phyloP scores from a whole-genome alignment of 2,888 invertebrate genomes.

The Merodon equestris region DNA sequence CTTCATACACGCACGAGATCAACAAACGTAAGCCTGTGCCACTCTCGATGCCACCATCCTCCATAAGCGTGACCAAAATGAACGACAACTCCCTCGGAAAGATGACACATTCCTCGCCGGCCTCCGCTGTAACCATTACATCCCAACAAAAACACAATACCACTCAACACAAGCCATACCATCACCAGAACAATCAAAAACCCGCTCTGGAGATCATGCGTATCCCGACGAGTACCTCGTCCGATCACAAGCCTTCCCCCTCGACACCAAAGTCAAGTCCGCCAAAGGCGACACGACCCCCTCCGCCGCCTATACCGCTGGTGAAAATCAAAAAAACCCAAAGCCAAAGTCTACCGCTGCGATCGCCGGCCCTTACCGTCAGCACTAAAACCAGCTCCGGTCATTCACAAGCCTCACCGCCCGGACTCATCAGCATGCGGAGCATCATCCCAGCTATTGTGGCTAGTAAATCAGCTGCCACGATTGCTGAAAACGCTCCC shows the following conservation, averaged over 20 bases:
- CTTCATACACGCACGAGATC: conserved; percentile 71
- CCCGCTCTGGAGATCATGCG: conserved; percentile 75
- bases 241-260: conserved; percentile 66
- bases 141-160: conserved; percentile 44
- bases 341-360: conserved; percentile 68
- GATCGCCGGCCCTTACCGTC: conserved; percentile 64
- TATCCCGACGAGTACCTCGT: conserved; percentile 66
- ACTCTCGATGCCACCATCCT: conserved; percentile 73
- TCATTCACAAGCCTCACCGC: conserved; percentile 73
- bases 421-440: conserved; percentile 75
- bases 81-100: conserved; percentile 28
- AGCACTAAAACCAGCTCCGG: conserved; percentile 65
- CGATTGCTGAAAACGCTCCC: conserved; percentile 54
- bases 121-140: conserved; percentile 69
- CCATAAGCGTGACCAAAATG: conserved; percentile 73
- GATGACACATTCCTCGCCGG: conserved; percentile 36
- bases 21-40: conserved; percentile 66
- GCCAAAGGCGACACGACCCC: conserved; percentile 78
- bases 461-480: conserved; percentile 62
- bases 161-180: conserved; percentile 49
- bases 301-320: conserved; percentile 81
- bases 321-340: conserved; percentile 79
- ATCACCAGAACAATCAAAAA: conserved; percentile 63
- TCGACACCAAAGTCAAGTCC: conserved; percentile 69
- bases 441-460: conserved; percentile 70